Conservation (phyloP, 2,113 vertebrate genomes). For the Piprites chloris region DNA sequence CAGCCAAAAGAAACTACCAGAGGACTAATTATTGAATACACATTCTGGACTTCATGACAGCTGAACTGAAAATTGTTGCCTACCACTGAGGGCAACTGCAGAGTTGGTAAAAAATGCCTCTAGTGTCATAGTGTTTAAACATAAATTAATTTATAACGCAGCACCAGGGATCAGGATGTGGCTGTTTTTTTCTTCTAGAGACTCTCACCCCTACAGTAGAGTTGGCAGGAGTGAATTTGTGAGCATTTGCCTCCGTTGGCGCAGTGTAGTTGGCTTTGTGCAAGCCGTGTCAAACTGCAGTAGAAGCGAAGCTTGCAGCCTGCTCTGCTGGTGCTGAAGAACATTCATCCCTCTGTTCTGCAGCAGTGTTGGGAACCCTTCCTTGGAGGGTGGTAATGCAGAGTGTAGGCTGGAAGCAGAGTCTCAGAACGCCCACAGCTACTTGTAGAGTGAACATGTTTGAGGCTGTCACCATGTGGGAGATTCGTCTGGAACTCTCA, state of each 20-base stretch:
- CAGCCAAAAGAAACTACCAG: conserved; percentile 25
- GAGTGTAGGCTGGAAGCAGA: neutral
- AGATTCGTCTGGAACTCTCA: neutral
- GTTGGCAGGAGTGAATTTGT: neutral
- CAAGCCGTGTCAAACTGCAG: neutral
- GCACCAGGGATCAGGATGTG: neutral
- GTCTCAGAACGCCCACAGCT: neutral
- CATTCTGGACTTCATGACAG: conserved; percentile 17
- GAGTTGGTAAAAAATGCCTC: conserved; percentile 33
- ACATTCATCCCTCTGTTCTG: neutral
- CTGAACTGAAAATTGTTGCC: conserved; percentile 44
- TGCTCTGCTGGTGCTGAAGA: neutral
- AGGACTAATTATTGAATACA: conserved; percentile 49
- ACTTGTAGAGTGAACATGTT: neutral
- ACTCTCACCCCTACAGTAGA: neutral
- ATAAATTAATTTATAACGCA: conserved; percentile 3
- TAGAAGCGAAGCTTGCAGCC: neutral
- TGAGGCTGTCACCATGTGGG: neutral
- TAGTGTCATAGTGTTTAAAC: neutral
- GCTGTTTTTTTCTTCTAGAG: neutral
- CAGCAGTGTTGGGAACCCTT: neutral
- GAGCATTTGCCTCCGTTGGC: neutral
- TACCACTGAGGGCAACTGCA: conserved; percentile 42
- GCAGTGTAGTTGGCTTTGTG: neutral
- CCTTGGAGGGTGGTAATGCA: neutral